phyloP scores from a whole-genome alignment of 1,140 invertebrate genomes.

The Nasonia vitripennis region DNA sequence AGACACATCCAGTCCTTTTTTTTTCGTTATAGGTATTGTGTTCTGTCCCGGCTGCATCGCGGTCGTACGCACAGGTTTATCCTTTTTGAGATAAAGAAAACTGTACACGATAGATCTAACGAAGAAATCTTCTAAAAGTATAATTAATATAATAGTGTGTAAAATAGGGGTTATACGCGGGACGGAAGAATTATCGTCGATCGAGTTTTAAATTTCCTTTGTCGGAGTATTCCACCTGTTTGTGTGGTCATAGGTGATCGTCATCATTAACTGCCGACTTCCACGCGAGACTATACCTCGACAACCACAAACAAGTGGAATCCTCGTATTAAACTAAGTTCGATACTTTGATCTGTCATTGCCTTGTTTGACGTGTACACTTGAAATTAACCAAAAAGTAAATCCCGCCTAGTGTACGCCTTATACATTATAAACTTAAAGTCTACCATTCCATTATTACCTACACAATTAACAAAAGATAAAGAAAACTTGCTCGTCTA shows the following conservation, averaged over 20 bases:
- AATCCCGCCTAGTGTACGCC: background rate
- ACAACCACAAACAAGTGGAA: no score
- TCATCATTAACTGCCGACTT: background rate
- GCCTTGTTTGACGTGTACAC: no score
- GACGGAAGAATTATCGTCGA: background rate
- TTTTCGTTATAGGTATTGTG: background rate
- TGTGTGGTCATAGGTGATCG: background rate
- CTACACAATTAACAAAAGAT: background rate
- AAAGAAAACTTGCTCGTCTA: background rate
- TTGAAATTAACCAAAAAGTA: no score
- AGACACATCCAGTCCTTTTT: background rate
- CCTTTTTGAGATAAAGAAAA: background rate
- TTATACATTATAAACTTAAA: background rate
- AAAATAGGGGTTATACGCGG: background rate
- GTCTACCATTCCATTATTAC: background rate
- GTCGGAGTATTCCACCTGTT: background rate
- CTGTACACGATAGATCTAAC: background rate
- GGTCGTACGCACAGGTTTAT: background rate
- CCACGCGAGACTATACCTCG: no score
- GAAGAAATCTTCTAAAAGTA: background rate
- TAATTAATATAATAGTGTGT: background rate
- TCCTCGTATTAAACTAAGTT: no score
- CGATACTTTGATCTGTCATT: background rate
- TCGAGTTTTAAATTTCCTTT: background rate
- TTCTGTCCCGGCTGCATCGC: background rate